phyloP scores from a whole-genome alignment of 2,113 vertebrate genomes.

The Maccullochella peelii region DNA sequence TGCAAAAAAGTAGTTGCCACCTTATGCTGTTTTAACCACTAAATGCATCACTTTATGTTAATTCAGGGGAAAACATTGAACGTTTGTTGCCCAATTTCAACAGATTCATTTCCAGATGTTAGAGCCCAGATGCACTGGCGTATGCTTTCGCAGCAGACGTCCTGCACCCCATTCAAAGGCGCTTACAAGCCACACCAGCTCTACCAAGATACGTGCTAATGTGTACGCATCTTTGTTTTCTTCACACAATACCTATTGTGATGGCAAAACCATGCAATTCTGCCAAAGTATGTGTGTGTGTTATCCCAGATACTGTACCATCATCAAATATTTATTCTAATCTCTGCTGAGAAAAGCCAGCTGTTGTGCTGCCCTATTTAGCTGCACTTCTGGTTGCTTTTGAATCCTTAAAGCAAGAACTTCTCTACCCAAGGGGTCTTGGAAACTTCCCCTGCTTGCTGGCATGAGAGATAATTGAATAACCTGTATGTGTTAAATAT shows the following conservation, averaged over 20 bases:
- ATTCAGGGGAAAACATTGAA: constrained; percentile 66
- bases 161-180: constrained; percentile 17
- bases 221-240: constrained; percentile 53
- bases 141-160: constrained; percentile 40
- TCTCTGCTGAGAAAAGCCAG: constrained; percentile 53
- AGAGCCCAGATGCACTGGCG: constrained; percentile 62
- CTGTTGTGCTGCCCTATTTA: constrained; percentile 67
- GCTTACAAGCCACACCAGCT: constrained; percentile 25
- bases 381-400: constrained; percentile 47
- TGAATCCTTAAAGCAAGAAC: constrained; percentile 53
- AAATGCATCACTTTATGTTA: constrained; percentile 68
- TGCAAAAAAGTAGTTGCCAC: constrained; percentile 11
- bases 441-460: constrained; percentile 31
- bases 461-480: constrained; percentile 57
- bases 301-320: constrained; percentile 55
- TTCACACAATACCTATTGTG: constrained; percentile 51
- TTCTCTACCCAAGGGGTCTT: constrained; percentile 28
- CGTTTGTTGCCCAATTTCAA: constrained; percentile 59
- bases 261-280: constrained; percentile 36
- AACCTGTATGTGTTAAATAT: constrained; percentile 60
- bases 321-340: constrained; percentile 65
- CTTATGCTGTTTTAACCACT: constrained; percentile 48
- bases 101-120: constrained; percentile 74
- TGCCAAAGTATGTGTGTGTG: constrained; percentile 41
- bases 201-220: constrained; percentile 40